phyloP scores from a whole-genome alignment of 1,140 invertebrate genomes.

The Linepithema humile region DNA sequence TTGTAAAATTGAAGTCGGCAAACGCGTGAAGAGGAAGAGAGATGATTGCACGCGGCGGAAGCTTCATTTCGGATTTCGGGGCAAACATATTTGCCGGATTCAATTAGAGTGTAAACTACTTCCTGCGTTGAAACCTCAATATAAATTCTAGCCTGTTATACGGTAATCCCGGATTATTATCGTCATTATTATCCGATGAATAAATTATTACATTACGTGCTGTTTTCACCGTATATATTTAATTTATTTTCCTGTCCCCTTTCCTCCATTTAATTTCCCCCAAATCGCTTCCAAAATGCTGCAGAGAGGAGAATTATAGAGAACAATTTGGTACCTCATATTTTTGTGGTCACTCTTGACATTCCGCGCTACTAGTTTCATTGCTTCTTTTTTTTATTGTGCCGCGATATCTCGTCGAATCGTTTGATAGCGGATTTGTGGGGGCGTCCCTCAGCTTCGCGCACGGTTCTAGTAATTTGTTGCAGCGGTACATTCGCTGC shows the following conservation, averaged over 20 bases:
- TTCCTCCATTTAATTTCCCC: not conserved
- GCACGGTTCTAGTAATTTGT: slow-evolving; percentile 69
- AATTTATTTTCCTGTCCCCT: not conserved
- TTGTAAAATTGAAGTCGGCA: slow-evolving; percentile 34
- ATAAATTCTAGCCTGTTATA: slow-evolving; percentile 27
- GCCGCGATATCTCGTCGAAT: not conserved
- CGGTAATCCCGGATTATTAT: slow-evolving; percentile 29
- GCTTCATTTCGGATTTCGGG: slow-evolving; percentile 42
- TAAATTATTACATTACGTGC: slow-evolving; percentile 5
- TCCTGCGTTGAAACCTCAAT: slow-evolving; percentile 28
- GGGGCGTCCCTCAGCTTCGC: slow-evolving; percentile 33
- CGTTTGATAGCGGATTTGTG: slow-evolving; percentile 63
- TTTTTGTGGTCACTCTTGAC: slow-evolving; percentile 35
- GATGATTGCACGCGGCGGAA: slow-evolving; percentile 12
- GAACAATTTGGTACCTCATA: slow-evolving; percentile 21
- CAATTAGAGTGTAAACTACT: slow-evolving; percentile 41
- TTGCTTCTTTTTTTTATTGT: not conserved
- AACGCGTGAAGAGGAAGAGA: slow-evolving; percentile 1
- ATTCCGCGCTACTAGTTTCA: slow-evolving; percentile 7
- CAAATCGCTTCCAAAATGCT: not conserved
- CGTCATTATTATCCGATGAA: slow-evolving; percentile 31
- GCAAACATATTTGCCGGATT: slow-evolving; percentile 42
- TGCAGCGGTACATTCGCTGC: slow-evolving; percentile 58
- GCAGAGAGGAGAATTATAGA: not conserved
- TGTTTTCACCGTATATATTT: not conserved